Base-by-base conservation (phyloP, 2,888 invertebrate species). In the Dermolepida albohirtum region DNA sequence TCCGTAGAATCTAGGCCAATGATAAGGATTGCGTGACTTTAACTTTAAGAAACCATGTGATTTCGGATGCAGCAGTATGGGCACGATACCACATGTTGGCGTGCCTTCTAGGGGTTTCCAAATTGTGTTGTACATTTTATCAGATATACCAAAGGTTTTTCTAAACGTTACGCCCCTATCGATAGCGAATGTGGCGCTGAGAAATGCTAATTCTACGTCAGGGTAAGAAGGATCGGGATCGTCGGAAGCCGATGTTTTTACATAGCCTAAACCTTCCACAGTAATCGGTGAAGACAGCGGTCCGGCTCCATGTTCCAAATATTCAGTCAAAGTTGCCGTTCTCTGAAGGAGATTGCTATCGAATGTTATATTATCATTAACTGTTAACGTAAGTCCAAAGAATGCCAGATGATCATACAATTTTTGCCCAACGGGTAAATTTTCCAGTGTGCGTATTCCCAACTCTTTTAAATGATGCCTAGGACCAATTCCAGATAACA, bases 401-500 rank as follows among this genome's bases (percentile, higher is more conserved):
- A n/a, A n/a, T n/a, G n/a, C n/a, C n/a, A n/a, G n/a, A n/a, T n/a
- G n/a, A n/a, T n/a, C n/a, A n/a, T n/a, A n/a, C n/a, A n/a, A n/a
- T n/a, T n/a, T n/a, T n/a, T n/a, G n/a, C n/a, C n/a, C n/a, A n/a
- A n/a, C n/a, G n/a, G n/a, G n/a, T n/a, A n/a, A n/a, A n/a, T n/a
- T n/a, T n/a, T n/a, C n/a, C n/a, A n/a, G n/a, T n/a, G n/a, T n/a
- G n/a, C n/a, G n/a, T n/a, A n/a, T n/a, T n/a, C n/a, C n/a, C n/a
- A n/a, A 75, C 59, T 87, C 83, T 70, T 86, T 77, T 52, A 91
- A 79, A 72, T 91, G 89, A 2, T 86, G 80, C 73, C 80, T 85
- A 1, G 91, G 91, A 0, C 91, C 91, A 11, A 91, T 80, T 1
- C 95, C 95, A 6, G 95, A 95, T 5, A 97, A 82, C 93, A 96